Evolutionary conservation across 1,140 invertebrate species (phyloP).

Genomic region (Caerostris darwini): DNA sequence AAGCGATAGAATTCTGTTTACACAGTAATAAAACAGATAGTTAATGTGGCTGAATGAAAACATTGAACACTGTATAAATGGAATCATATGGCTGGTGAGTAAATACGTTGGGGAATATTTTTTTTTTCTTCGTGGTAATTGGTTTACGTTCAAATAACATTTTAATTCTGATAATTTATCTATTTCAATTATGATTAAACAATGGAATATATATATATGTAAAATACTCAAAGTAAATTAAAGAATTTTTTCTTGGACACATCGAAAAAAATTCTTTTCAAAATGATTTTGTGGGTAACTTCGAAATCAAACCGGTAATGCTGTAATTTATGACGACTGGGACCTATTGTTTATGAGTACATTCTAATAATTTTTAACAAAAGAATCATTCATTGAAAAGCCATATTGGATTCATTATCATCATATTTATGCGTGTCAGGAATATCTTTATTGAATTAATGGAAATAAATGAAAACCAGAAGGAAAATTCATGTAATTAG

Average conservation of each 20-base stretch:
- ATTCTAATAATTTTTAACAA: too few relatives aligned
- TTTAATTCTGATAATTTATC: neutral
- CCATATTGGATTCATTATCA: too few relatives aligned
- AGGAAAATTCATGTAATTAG: too few relatives aligned
- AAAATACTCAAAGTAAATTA: neutral
- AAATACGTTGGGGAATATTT: neutral
- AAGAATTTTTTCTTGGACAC: neutral
- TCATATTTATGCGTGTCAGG: too few relatives aligned
- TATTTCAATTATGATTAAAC: neutral
- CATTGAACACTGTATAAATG: neutral
- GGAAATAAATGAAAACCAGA: too few relatives aligned
- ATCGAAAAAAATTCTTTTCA: neutral
- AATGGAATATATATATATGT: neutral
- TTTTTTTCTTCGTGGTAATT: neutral
- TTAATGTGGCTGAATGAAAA: conserved; percentile 7
- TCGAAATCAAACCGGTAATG: neutral
- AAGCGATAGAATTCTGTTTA: conserved; percentile 14
- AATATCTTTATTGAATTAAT: too few relatives aligned
- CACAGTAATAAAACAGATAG: conserved; percentile 32
- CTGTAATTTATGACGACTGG: neutral
- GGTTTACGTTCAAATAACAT: conserved; percentile 24
- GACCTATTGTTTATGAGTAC: too few relatives aligned
- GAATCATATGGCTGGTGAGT: neutral
- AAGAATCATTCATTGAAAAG: too few relatives aligned
- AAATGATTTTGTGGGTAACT: neutral